phyloP scores from a whole-genome alignment of 2,113 vertebrate species.

The Toxotes chatareus region DNA sequence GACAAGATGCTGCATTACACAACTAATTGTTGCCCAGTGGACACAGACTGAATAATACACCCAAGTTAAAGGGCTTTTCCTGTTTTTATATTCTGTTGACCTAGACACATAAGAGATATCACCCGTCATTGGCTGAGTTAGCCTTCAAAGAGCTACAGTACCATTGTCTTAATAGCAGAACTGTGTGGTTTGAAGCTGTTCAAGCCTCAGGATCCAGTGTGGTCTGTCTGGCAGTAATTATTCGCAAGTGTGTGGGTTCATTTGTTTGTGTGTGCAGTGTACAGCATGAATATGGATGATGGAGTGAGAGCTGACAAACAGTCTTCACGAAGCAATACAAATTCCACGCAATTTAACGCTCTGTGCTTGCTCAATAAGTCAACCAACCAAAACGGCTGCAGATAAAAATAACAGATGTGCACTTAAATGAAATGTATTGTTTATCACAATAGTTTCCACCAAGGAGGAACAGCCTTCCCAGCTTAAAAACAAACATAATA shows the following conservation, averaged over 20 bases:
- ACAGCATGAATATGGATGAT: neutral
- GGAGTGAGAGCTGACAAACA: neutral
- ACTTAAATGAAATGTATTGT: neutral
- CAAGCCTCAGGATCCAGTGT: neutral
- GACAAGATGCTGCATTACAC: constrained; percentile 10
- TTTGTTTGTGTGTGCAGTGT: neutral
- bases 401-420: neutral
- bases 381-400: neutral
- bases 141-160: neutral
- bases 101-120: neutral
- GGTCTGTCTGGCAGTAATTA: neutral
- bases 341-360: neutral
- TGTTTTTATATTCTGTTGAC: neutral
- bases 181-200: neutral
- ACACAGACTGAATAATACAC: constrained; percentile 2
- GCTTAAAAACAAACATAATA: neutral
- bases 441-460: neutral
- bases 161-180: neutral
- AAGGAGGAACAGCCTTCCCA: neutral
- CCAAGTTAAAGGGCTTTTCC: neutral
- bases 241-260: neutral
- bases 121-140: neutral
- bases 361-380: neutral
- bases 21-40: constrained; percentile 1
- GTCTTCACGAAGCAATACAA: neutral